Base-by-base conservation (phyloP, 1,140 invertebrate genomes). In the Lucilia sericata region DNA sequence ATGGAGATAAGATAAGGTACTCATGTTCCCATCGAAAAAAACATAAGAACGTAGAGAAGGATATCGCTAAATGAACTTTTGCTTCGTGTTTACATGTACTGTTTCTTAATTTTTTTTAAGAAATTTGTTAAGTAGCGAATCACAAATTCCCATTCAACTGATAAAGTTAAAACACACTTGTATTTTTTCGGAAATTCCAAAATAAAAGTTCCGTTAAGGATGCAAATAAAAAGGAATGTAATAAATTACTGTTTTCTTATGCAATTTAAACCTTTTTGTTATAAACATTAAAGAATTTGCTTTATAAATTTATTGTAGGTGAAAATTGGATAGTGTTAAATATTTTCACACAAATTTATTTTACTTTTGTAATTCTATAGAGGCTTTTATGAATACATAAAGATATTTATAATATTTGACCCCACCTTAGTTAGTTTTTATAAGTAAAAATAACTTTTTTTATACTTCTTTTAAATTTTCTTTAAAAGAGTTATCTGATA, bases 241-340 rank as follows among this genome's bases (percentile, higher is more conserved):
- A 60, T 60, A 60, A 60, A 60, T 60, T 17, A 60, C 55, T 60
- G 14, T 60, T 60, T 17, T 60, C 13, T 14, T 17, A 14, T 60
- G 13, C 51, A 12, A 14, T 60, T 60, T 60, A 14, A 7, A 60
- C 3, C 25, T n/a, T 60, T 60, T 60, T 60, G 2, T 17, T 17
- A 17, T 17, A n/a, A 60, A 60, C 5, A n/a, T 60, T 14, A 60
- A 60, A 60, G 13, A n/a, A 60, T 14, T n/a, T n/a, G 55, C 14
- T 60, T 60, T 60, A 60, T 14, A 60, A 60, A 60, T 60, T 60
- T n/a, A 60, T 60, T 60, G 55, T 60, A 17, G 0, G n/a, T 17
- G 55, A 60, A 60, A 60, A 60, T 60, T 60, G 55, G 55, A n/a
- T n/a, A 2, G 55, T n/a, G 55, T 60, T 60, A n/a, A 60, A 60